Conservation (phyloP, 1,140 invertebrate species). For the Kradibia gibbosae region DNA sequence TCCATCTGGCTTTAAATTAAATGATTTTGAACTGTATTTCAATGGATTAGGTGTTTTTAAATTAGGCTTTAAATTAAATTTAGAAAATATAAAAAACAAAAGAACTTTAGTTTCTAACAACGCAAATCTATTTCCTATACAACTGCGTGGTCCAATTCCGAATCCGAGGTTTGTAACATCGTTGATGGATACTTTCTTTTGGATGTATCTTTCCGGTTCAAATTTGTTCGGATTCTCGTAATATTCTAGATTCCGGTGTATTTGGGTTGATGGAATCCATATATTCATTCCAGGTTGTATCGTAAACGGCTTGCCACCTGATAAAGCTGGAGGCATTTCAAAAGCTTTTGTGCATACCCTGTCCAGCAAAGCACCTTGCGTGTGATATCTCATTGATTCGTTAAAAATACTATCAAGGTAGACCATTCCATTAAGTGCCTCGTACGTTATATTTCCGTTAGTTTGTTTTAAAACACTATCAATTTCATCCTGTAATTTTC, state of each 20-base stretch:
- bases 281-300: slow-evolving; percentile 58
- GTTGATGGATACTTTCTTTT: slow-evolving; percentile 62
- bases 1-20: slow-evolving; percentile 12
- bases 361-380: slow-evolving; percentile 63
- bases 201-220: slow-evolving; percentile 71
- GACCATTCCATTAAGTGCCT: slow-evolving; percentile 67
- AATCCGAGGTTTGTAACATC: slow-evolving; percentile 51
- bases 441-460: slow-evolving; percentile 64
- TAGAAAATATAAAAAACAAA: slow-evolving; percentile 54
- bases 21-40: slow-evolving; percentile 4
- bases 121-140: slow-evolving; percentile 70
- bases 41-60: slow-evolving; percentile 45
- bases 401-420: slow-evolving; percentile 71
- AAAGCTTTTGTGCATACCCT: slow-evolving; percentile 66
- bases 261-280: slow-evolving; percentile 61
- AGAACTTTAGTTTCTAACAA: slow-evolving; percentile 68
- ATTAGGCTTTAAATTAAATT: slow-evolving; percentile 52
- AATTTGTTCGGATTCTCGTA: slow-evolving; percentile 73
- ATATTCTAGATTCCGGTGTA: slow-evolving; percentile 71
- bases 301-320: slow-evolving; percentile 65
- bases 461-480: slow-evolving; percentile 58
- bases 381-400: slow-evolving; percentile 75
- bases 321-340: slow-evolving; percentile 45
- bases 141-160: slow-evolving; percentile 53
- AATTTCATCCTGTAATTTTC: slow-evolving; percentile 76